These are phyloP conservation scores for Garra rufa DNA, from an alignment of 2,113 vertebrate genomes.

Conservation along the genomic window DNA sequence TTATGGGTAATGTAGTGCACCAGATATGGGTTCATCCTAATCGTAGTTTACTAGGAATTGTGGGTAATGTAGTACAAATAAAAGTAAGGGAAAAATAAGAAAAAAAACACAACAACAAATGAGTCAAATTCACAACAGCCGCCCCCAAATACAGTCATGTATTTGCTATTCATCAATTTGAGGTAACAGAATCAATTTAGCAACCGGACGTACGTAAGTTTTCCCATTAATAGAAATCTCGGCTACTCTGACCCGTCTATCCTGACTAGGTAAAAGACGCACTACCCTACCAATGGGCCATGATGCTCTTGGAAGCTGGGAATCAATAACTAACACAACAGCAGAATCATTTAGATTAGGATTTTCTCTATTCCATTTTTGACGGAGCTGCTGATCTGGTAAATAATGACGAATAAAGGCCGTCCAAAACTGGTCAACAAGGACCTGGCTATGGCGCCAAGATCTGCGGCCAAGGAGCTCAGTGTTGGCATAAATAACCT, in stretches of 20 bases:
- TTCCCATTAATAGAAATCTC: not conserved
- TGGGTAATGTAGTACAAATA: too few relatives aligned
- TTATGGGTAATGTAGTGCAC: too few relatives aligned
- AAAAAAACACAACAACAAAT: not conserved
- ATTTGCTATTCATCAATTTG: not conserved
- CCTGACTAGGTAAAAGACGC: not conserved
- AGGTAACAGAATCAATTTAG: not conserved
- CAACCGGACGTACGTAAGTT: not conserved
- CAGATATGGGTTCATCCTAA: too few relatives aligned
- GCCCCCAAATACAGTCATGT: not conserved
- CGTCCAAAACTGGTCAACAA: not conserved
- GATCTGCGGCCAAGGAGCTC: not conserved
- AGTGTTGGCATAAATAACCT: not conserved
- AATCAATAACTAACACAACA: not conserved
- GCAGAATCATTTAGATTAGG: not conserved
- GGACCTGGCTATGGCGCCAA: not conserved
- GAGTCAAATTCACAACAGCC: not conserved
- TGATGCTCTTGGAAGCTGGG: constrained; percentile 1
- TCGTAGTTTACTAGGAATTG: too few relatives aligned
- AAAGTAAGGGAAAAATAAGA: not conserved
- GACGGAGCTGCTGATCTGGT: not conserved
- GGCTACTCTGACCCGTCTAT: not conserved
- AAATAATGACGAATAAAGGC: not conserved
- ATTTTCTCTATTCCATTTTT: not conserved
- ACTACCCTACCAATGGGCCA: not conserved